A percentile compares a stretch with the other conserved stretches of the same genome.
These are phyloP conservation scores for Sipha maydis DNA, from an alignment of 2,888 invertebrate genomes.

Conservation along the genomic window DNA sequence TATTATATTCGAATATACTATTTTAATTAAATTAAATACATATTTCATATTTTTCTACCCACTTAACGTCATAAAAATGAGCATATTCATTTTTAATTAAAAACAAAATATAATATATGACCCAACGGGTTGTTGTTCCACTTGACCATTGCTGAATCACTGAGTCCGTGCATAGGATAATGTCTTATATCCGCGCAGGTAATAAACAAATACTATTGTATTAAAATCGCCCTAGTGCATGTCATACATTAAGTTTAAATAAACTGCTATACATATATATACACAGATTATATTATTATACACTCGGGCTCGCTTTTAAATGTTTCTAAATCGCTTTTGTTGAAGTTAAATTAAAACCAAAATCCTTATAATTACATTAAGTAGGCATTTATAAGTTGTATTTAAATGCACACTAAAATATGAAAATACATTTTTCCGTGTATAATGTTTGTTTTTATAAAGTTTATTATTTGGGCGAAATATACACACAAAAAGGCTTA, in stretches of 20 bases:
- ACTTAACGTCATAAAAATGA: conserved; percentile 46
- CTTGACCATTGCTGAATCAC: conserved; percentile 6
- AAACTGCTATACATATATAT: too few species aligned
- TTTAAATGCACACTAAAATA: background rate
- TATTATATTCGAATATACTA: background rate
- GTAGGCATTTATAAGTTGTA: background rate
- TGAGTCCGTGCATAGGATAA: too few species aligned
- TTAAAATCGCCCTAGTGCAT: too few species aligned
- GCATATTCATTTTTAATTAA: conserved; percentile 35
- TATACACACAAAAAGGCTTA: background rate
- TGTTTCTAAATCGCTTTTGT: background rate
- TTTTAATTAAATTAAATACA: background rate
- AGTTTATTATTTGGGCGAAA: background rate
- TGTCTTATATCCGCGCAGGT: too few species aligned
- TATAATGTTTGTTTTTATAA: background rate
- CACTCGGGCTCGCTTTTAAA: background rate
- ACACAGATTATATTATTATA: background rate
- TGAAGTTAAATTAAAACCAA: background rate
- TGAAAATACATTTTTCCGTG: background rate
- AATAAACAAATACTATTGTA: too few species aligned
- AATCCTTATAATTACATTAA: background rate
- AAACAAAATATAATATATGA: background rate
- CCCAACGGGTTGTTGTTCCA: background rate
- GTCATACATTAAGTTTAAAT: too few species aligned
- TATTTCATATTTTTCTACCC: background rate